Evolutionary conservation across 2,113 vertebrate genomes (phyloP), one percentile per base, ranked within the genome.

Genomic region (Buteo buteo): DNA sequence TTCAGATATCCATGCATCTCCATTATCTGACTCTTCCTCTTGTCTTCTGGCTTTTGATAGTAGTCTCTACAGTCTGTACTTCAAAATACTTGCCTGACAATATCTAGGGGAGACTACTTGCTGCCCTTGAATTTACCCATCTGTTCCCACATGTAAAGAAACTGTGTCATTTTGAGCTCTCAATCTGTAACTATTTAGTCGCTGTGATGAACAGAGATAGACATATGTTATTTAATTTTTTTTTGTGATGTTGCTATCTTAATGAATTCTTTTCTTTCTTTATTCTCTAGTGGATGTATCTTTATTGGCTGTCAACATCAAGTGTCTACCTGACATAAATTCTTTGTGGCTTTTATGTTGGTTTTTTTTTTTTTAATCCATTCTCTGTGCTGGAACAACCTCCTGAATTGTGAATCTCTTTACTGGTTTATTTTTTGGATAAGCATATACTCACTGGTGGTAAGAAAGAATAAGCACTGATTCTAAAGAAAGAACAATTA

Each of bases 391-490:
- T 71, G 32, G 25, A 76, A 59, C 26, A 80, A 54, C 29, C 54
- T 50, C 44, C 31, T 55, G n/a, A 88, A 55, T 19, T 71, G 31
- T 0, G 0, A 54, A 40, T 16, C 7, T 52, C 44, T 62, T 45
- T 26, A 47, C 16, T 54, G 44, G 21, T 85, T 65, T 82, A 21
- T 70, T 70, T 45, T 82, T 69, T 29, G 20, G 9, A 28, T 45
- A 59, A 45, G 18, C 96, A 99, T 99, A 83, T 98, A 98, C 98
- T 99, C 99, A 92, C 99, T 99, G 34, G 98, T 98, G 0, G 96
- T 97, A 89, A 99, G 83, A 93, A 99, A 99, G 98, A 99, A 99
- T 20, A 99, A 5, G 98, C 98, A 1, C 99, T 99, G 4, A 98
- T 96, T 95, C 99, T 99, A 94, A 82, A 21, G 55, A 66, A 36